These are phyloP conservation scores for Trisateles emortualis DNA, from an alignment of 2,888 invertebrate genomes.

Conservation along the genomic window DNA sequence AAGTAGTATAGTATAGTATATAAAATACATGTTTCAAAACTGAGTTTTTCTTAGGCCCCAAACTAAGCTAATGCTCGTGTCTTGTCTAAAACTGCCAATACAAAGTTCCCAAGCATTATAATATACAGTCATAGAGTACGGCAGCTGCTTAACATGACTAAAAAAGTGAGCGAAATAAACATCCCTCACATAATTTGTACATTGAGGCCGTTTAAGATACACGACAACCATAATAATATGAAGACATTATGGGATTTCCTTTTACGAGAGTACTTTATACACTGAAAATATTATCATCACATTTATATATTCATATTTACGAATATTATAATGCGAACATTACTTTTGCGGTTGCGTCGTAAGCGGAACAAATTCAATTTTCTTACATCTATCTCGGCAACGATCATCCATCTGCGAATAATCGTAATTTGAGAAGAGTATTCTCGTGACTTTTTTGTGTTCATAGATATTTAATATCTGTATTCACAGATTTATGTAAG, in stretches of 20 bases:
- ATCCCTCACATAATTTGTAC: too few relatives aligned
- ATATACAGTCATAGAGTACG: too few relatives aligned
- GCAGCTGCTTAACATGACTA: too few relatives aligned
- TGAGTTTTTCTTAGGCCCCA: too few relatives aligned
- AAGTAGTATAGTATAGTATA: too few relatives aligned
- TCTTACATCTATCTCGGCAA: constrained; percentile 15
- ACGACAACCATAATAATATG: background rate
- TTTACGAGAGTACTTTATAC: background rate
- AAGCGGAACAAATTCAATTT: constrained; percentile 16
- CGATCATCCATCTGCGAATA: constrained; percentile 11
- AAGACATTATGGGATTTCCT: background rate
- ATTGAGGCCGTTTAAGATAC: background rate
- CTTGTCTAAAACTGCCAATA: too few relatives aligned
- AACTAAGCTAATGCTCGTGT: too few relatives aligned
- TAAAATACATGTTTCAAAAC: too few relatives aligned
- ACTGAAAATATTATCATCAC: background rate
- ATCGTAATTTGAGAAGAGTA: background rate
- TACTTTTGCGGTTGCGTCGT: constrained; percentile 18
- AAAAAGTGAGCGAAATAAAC: too few relatives aligned
- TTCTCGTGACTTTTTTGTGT: background rate
- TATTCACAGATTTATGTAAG: too few relatives aligned
- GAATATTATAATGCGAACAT: constrained; percentile 12
- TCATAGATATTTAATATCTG: background rate
- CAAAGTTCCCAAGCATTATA: too few relatives aligned
- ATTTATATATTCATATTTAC: background rate